A percentile compares a stretch with the other conserved stretches of the same genome.
These are phyloP conservation scores for Zoanthus gigantus DNA, from an alignment of 92 coral and sea anemone genomes.

Conservation along the genomic window DNA sequence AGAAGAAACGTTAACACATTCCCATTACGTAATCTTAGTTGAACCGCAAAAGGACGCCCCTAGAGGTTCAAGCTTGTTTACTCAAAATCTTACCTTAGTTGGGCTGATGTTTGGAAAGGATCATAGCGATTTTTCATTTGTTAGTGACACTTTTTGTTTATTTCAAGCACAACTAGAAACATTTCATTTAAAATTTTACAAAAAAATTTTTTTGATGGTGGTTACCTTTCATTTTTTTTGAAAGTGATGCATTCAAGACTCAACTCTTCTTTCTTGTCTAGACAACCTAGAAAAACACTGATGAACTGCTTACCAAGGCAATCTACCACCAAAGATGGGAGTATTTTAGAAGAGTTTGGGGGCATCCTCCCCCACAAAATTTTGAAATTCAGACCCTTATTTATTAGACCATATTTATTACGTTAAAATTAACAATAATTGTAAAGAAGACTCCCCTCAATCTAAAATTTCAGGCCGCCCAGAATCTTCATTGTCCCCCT, in stretches of 20 bases:
- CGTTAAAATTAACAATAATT: constrained; percentile 27
- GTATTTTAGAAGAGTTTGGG: background rate
- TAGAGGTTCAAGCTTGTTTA: no score
- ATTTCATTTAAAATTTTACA: no score
- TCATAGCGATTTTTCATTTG: no score
- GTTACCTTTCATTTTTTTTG: constrained; percentile 23
- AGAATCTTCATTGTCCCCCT: constrained; percentile 11
- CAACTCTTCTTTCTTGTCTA: constrained; percentile 40
- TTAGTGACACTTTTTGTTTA: no score
- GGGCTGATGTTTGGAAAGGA: no score
- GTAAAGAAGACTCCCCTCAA: constrained; percentile 18
- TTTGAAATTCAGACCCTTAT: constrained; percentile 3
- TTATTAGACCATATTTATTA: constrained; percentile 38
- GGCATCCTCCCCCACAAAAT: background rate
- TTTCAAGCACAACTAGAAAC: no score
- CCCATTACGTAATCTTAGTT: no score
- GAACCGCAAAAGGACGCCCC: no score
- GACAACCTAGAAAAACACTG: constrained; percentile 25
- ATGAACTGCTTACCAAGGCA: constrained; percentile 7
- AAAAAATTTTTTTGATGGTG: background rate
- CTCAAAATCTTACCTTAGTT: no score
- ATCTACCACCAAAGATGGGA: constrained; percentile 3
- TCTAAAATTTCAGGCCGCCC: constrained; percentile 35
- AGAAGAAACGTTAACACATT: no score
- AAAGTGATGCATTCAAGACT: constrained; percentile 42